phyloP scores from a whole-genome alignment of 2,797 vertebrate species.

The Platyrinchus mystaceus region DNA sequence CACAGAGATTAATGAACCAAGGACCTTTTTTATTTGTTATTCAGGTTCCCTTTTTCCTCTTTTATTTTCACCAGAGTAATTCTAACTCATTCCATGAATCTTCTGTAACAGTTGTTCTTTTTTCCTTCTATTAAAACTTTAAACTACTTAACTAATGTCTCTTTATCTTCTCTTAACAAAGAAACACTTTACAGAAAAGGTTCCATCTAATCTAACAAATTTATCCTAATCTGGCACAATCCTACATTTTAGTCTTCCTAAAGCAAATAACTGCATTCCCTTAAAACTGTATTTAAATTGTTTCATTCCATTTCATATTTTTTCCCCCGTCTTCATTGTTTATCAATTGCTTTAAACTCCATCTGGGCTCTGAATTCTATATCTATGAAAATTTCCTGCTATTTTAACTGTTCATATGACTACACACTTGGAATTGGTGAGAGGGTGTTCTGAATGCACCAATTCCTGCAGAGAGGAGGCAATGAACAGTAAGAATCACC shows the following conservation, averaged over 20 bases:
- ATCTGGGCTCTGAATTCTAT: not conserved
- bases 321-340: not conserved
- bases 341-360: not conserved
- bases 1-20: not conserved
- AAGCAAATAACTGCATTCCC: not conserved
- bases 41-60: not conserved
- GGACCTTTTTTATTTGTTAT: not conserved
- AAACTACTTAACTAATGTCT: not conserved
- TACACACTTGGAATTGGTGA: not conserved
- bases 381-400: not conserved
- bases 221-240: not conserved
- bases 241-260: not conserved
- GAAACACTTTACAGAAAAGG: not conserved
- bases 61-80: not conserved
- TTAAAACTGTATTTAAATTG: not conserved
- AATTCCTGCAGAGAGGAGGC: not conserved
- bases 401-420: not conserved
- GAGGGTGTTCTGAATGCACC: not conserved
- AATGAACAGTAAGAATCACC: not conserved
- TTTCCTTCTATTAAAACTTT: not conserved
- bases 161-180: not conserved
- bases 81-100: not conserved
- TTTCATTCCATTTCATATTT: not conserved
- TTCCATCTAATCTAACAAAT: not conserved
- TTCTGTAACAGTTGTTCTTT: not conserved